Conservation (phyloP, 2,113 vertebrate species). For the Cochlearius cochlearius region DNA sequence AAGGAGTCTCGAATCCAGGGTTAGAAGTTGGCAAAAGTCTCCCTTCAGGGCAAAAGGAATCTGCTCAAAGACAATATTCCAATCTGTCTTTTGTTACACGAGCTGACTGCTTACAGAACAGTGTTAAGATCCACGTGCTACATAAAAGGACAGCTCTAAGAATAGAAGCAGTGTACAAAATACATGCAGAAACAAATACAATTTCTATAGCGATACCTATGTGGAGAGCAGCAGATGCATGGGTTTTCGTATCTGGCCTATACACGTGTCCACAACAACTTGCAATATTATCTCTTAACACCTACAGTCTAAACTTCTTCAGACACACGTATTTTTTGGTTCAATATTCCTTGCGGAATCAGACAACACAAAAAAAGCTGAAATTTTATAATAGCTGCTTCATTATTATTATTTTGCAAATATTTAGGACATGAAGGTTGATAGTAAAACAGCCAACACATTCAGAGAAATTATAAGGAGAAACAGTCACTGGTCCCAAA, state of each 20-base stretch:
- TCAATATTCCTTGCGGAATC: background rate
- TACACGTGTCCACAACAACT: background rate
- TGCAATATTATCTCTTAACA: background rate
- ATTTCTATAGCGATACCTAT: background rate
- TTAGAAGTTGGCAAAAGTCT: background rate
- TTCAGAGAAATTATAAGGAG: background rate
- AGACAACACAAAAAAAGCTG: background rate
- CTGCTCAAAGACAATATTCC: background rate
- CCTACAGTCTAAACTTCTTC: background rate
- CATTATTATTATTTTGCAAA: background rate
- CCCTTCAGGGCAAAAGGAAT: background rate
- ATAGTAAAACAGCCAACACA: background rate
- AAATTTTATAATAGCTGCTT: background rate
- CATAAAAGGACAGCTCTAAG: background rate
- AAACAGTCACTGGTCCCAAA: background rate
- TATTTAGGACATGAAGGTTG: background rate
- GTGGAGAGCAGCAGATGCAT: background rate
- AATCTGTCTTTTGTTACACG: background rate
- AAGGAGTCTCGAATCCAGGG: background rate
- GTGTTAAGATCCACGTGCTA: background rate
- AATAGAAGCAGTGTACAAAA: background rate
- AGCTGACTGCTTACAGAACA: background rate
- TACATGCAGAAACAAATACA: background rate
- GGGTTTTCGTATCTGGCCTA: background rate
- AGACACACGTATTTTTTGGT: background rate